Evolutionary conservation across 2,888 invertebrate genomes (phyloP).

Genomic region (Hypercompe scribonia): DNA sequence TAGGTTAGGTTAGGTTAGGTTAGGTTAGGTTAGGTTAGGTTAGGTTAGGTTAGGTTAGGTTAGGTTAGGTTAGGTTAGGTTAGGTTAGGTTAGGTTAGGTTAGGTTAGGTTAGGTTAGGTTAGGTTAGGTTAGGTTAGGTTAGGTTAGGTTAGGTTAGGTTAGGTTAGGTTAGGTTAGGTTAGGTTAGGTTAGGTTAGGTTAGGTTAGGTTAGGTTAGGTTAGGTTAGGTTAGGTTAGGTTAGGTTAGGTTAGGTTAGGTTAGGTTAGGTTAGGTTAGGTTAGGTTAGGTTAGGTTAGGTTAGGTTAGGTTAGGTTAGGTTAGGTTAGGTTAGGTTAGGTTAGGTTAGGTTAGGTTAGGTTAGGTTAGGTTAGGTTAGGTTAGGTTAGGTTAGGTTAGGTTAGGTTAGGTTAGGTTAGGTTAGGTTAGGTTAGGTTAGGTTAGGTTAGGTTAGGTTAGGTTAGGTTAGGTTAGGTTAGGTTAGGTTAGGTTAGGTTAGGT

Average conservation of each 20-base stretch:
- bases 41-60: constrained; percentile 36
- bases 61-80: constrained; percentile 22
- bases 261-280: not conserved
- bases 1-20: constrained; percentile 1
- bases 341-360: not conserved
- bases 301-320: not conserved
- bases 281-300: not conserved
- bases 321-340: not conserved
- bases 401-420: constrained; percentile 1
- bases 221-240: constrained; percentile 1
- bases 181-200: not conserved
- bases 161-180: not conserved
- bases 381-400: not conserved
- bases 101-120: not conserved
- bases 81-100: constrained; percentile 22
- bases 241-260: constrained; percentile 1
- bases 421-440: constrained; percentile 1
- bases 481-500: constrained; percentile 1
- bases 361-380: constrained; percentile 1
- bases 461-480: constrained; percentile 1
- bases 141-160: not conserved
- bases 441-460: not conserved
- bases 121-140: constrained; percentile 1
- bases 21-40: constrained; percentile 31
- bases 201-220: constrained; percentile 1